phyloP scores from a whole-genome alignment of 1,140 invertebrate species.

The Drosophila ohnishii region DNA sequence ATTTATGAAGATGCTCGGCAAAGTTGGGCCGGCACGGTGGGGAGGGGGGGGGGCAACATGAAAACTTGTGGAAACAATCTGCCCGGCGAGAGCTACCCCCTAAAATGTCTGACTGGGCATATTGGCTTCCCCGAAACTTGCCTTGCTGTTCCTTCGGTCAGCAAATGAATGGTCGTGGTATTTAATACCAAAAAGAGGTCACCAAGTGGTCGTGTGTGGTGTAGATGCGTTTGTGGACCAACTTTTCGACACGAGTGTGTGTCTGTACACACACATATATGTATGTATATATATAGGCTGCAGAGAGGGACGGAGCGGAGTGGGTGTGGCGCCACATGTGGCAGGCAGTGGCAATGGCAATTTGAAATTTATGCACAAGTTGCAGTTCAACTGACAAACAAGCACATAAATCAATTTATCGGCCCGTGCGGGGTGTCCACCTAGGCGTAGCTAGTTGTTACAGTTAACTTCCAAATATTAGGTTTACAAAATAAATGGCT shows the following conservation, averaged over 20 bases:
- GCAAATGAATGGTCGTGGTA: conserved; percentile 3
- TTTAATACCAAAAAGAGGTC: conserved; percentile 24
- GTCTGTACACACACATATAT: conserved; percentile 15
- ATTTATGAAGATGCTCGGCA: conserved; percentile 69
- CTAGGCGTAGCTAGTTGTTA: conserved; percentile 5
- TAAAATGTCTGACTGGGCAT: conserved; percentile 2
- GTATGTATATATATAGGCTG: background rate
- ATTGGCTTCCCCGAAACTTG: conserved; percentile 11
- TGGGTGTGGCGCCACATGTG: conserved; percentile 24
- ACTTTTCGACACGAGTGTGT: conserved; percentile 41
- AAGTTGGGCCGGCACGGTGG: conserved; percentile 35
- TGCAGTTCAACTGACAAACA: conserved; percentile 77
- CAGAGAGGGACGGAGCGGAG: background rate
- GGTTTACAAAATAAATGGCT: background rate
- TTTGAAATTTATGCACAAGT: conserved; percentile 76
- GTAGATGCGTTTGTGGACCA: conserved; percentile 11
- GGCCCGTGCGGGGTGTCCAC: conserved; percentile 39
- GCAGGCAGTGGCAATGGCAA: conserved; percentile 48
- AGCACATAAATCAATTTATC: conserved; percentile 79
- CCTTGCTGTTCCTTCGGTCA: background rate
- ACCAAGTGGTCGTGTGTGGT: conserved; percentile 29
- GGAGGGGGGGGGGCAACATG: conserved; percentile 46
- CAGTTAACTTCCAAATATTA: background rate
- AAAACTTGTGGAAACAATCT: conserved; percentile 74
- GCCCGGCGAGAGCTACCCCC: conserved; percentile 23